phyloP scores from a whole-genome alignment of 2,797 vertebrate species.

The Tachyglossus aculeatus region DNA sequence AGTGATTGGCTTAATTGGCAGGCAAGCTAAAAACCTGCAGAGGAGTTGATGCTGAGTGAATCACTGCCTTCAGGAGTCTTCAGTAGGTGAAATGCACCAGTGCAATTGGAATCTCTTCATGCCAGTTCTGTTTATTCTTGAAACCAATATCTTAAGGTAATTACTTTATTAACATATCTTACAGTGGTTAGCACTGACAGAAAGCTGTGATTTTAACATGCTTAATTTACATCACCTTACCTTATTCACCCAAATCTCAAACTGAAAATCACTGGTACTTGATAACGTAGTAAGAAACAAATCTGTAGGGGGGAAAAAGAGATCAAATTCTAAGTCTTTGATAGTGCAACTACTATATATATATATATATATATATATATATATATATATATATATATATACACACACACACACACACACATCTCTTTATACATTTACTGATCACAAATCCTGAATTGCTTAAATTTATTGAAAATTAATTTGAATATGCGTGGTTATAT shows the following conservation, averaged over 20 bases:
- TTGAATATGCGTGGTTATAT: neutral
- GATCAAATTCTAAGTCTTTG: neutral
- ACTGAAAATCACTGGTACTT: constrained; percentile 55
- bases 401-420: too few relatives aligned
- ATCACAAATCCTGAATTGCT: too few relatives aligned
- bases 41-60: constrained; percentile 33
- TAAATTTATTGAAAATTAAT: neutral
- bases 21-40: constrained; percentile 25
- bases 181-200: constrained; percentile 1
- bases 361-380: too few relatives aligned
- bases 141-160: constrained; percentile 10
- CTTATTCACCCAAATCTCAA: constrained; percentile 89
- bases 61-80: constrained; percentile 10
- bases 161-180: constrained; percentile 16
- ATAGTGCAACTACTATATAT: neutral
- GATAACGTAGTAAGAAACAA: constrained; percentile 86
- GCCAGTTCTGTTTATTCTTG: constrained; percentile 12
- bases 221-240: constrained; percentile 71
- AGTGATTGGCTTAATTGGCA: constrained; percentile 53
- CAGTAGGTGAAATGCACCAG: constrained; percentile 17
- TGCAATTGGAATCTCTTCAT: constrained; percentile 12
- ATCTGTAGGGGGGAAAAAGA: constrained; percentile 74
- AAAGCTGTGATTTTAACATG: constrained; percentile 29
- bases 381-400: neutral
- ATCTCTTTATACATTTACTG: too few relatives aligned